phyloP scores from a whole-genome alignment of 2,797 vertebrate genomes.

The Xenops minutus region DNA sequence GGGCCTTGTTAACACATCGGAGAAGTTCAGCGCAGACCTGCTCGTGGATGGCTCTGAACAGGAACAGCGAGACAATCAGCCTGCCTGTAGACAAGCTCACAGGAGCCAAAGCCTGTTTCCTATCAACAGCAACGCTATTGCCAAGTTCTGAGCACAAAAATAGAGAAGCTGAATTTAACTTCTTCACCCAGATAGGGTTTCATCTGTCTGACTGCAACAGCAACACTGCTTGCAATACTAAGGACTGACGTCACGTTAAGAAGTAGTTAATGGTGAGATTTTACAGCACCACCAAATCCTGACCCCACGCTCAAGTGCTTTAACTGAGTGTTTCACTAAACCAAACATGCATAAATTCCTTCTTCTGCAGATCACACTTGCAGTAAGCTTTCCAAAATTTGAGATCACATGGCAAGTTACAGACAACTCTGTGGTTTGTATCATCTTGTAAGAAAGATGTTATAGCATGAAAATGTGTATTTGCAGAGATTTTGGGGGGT shows the following conservation, averaged over 20 bases:
- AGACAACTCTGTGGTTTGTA: neutral
- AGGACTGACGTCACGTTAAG: neutral
- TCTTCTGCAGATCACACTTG: neutral
- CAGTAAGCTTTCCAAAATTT: neutral
- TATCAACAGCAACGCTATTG: neutral
- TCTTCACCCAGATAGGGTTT: conserved; percentile 46
- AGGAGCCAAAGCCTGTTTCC: conserved; percentile 31
- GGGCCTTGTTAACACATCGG: conserved; percentile 90
- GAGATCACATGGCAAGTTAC: neutral
- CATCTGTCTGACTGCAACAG: neutral
- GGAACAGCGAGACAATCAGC: conserved; percentile 6
- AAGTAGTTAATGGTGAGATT: neutral
- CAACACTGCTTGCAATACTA: neutral
- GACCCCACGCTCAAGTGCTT: neutral
- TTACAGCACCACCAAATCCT: neutral
- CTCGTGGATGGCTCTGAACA: conserved; percentile 89
- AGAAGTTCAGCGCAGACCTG: conserved; percentile 87
- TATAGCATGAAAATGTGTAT: neutral
- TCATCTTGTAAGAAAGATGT: neutral
- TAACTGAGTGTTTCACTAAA: neutral
- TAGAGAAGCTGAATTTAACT: conserved; percentile 54
- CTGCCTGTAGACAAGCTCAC: conserved; percentile 1
- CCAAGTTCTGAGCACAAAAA: conserved; percentile 40
- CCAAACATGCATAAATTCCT: neutral
- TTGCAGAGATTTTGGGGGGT: rapidly evolving